Percentiles rank a stretch among this genome's conserved stretches.
Evolutionary conservation across 2,888 invertebrate genomes (phyloP).

Genomic region (Horisme vitalbata): DNA sequence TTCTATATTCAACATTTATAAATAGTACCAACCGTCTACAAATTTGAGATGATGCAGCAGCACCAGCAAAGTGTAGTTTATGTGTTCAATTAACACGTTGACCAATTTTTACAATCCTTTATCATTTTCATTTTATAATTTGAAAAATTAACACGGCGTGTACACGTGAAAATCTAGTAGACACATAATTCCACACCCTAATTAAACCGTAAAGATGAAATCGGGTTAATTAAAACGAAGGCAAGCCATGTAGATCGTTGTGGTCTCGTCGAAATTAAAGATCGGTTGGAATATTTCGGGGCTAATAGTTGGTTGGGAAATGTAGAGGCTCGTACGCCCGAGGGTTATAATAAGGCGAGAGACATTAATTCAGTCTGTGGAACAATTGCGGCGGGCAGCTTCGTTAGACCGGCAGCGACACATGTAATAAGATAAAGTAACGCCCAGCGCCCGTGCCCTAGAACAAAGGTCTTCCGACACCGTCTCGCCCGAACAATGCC

Average conservation of each 20-base stretch:
- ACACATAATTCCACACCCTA: conserved; percentile 38
- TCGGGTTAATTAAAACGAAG: conserved; percentile 48
- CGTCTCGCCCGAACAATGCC: conserved; percentile 58
- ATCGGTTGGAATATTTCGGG: conserved; percentile 44
- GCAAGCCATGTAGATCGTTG: conserved; percentile 44
- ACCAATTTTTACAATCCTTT: conserved; percentile 31
- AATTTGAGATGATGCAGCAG: too few species aligned
- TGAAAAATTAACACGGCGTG: too few species aligned
- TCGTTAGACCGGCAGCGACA: conserved; percentile 65
- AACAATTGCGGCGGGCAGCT: conserved; percentile 65
- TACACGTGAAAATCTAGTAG: conserved; percentile 12
- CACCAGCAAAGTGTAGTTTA: conserved; percentile 44
- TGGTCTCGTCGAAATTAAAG: conserved; percentile 45
- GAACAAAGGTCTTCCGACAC: conserved; percentile 72
- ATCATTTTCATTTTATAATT: conserved; percentile 29
- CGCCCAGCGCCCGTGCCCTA: conserved; percentile 53
- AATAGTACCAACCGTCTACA: too few species aligned
- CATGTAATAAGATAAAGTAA: conserved; percentile 76
- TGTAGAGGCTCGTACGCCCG: conserved; percentile 26
- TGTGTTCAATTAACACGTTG: conserved; percentile 46
- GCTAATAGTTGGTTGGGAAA: conserved; percentile 40
- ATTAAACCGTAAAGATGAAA: conserved; percentile 46
- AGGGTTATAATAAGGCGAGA: conserved; percentile 53
- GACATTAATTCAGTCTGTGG: conserved; percentile 63
- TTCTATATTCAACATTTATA: too few species aligned